Conservation (phyloP, 2,113 vertebrate genomes). For the Felis chaus region DNA sequence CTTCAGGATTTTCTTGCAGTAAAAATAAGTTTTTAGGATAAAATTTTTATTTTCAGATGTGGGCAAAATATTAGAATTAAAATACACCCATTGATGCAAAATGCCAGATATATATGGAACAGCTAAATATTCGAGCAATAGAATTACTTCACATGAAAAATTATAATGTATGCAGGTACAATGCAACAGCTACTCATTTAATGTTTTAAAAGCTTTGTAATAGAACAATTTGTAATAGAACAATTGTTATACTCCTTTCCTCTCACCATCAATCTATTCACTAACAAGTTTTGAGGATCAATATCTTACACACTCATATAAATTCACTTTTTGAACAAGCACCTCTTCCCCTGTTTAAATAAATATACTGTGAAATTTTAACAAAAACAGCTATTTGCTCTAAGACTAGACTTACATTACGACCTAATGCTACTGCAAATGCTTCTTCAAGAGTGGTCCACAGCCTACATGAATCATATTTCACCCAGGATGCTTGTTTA, state of each 20-base stretch:
- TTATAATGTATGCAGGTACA: neutral
- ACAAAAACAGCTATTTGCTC: constrained; percentile 15
- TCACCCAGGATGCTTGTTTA: neutral
- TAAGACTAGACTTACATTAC: neutral
- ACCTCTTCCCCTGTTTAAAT: constrained; percentile 17
- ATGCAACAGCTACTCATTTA: neutral
- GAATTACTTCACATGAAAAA: neutral
- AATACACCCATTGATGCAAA: neutral
- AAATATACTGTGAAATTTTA: constrained; percentile 5
- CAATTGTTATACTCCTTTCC: constrained; percentile 3
- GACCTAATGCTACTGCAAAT: neutral
- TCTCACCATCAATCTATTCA: neutral
- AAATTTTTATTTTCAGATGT: neutral
- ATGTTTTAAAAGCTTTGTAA: neutral
- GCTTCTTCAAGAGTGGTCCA: neutral
- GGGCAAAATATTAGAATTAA: constrained; percentile 13
- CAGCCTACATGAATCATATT: neutral
- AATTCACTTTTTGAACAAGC: neutral
- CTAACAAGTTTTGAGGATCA: neutral
- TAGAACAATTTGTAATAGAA: neutral
- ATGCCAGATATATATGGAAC: neutral
- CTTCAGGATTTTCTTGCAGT: neutral
- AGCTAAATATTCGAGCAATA: neutral
- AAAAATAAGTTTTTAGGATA: neutral
- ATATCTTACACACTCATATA: neutral